Evolutionary conservation across 1,140 invertebrate genomes (phyloP), one percentile per base, ranked within the genome.

Genomic region (Sarcophaga bullata): DNA sequence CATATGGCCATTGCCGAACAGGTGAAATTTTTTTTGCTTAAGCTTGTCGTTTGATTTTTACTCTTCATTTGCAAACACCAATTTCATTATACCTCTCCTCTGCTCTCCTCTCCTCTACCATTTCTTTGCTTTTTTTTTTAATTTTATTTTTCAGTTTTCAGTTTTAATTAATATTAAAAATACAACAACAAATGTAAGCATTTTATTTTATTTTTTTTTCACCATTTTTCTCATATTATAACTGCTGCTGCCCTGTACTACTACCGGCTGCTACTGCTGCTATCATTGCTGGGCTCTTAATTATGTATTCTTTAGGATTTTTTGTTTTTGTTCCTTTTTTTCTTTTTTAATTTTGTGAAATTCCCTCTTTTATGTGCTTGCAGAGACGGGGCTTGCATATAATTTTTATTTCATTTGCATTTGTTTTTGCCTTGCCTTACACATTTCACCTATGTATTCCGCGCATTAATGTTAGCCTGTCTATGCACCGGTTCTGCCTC

Each of bases 281-380:
- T 15, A 7, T n/a, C 7, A n/a, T 58, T 58, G 54, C n/a, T 58
- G 54, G 54, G n/a, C 54, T 58, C 54, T 58, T 58, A 58, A 58
- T 58, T 58, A 58, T 58, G n/a, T 58, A 58, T 58, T 58, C 54
- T 58, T 58, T 58, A 58, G 54, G 54, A 58, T 58, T 58, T 58
- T n/a, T 37, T 58, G 7, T 58, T 58, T 58, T 58, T 15, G 15
- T 37, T 37, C 4, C 25, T 37, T 37, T 37, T 4, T 37, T 37
- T 37, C 25, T 37, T 4, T 37, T 37, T 37, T 37, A 37, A 37
- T 37, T 37, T 37, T 37, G 25, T 37, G 25, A 37, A 37, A 37
- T 37, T 37, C 25, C 4, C 25, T n/a, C 25, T 37, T 37, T 37
- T 37, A 37, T 1, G 25, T 1, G 25, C 25, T 37, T 52, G 13